phyloP scores from a whole-genome alignment of 2,113 vertebrate genomes.

The Taurulus bubalis region DNA sequence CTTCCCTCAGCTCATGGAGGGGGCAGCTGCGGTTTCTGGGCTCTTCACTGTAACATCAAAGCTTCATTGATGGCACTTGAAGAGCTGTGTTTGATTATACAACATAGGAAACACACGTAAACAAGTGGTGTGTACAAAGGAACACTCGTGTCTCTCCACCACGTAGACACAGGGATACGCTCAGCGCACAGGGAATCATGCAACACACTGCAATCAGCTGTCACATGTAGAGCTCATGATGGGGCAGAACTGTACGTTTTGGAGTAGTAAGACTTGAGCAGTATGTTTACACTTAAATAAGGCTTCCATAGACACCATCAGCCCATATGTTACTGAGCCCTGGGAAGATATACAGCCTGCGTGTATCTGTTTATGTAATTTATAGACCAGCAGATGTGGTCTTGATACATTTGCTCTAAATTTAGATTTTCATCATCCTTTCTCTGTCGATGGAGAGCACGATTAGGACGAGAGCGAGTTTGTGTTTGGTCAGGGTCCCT shows the following conservation, averaged over 20 bases:
- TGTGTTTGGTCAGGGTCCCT: constrained; percentile 40
- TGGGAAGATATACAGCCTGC: constrained; percentile 3
- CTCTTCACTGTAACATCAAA: constrained; percentile 49
- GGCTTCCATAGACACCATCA: neutral
- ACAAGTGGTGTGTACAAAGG: constrained; percentile 30
- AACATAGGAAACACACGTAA: constrained; percentile 46
- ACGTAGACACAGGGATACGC: constrained; percentile 7
- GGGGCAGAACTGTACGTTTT: neutral
- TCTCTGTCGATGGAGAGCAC: constrained; percentile 22
- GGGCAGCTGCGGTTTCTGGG: constrained; percentile 13
- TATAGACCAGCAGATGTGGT: constrained; percentile 32
- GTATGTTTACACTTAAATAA: constrained; percentile 28
- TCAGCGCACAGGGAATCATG: constrained; percentile 21
- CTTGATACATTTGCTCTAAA: constrained; percentile 30
- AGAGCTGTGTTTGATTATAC: constrained; percentile 66
- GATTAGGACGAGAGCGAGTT: constrained; percentile 34
- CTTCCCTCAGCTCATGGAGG: constrained; percentile 5
- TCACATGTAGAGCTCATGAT: constrained; percentile 6
- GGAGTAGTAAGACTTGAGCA: neutral
- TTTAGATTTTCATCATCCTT: constrained; percentile 51
- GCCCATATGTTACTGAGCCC: neutral
- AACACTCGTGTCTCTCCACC: constrained; percentile 34
- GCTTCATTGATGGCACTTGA: constrained; percentile 66
- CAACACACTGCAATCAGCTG: constrained; percentile 49
- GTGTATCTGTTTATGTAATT: constrained; percentile 32